Percentiles rank a stretch among this genome's conserved stretches.
Conservation (phyloP, 2,113 vertebrate genomes). For the Illadopsis cleaveri region DNA sequence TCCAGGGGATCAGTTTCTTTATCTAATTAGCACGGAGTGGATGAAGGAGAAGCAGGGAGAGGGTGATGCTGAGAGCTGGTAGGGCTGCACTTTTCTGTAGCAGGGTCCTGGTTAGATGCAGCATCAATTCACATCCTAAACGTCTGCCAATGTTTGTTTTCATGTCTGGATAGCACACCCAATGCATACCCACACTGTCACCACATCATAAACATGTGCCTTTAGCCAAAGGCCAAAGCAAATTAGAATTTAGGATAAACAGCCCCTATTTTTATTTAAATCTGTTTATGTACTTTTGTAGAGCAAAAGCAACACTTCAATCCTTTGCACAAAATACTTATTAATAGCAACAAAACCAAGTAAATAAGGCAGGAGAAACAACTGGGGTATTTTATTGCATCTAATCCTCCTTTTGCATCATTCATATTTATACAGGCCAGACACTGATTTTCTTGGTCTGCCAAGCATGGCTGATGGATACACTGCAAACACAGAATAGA, state of each 20-base stretch:
- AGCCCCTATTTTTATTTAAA: background rate
- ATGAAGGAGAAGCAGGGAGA: background rate
- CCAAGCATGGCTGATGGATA: background rate
- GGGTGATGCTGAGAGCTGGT: background rate
- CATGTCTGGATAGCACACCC: background rate
- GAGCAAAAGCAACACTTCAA: background rate
- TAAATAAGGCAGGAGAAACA: conserved; percentile 5
- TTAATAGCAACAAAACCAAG: background rate
- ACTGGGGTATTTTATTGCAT: background rate
- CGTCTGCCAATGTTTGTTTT: background rate
- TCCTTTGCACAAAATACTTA: background rate
- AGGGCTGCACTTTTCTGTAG: background rate
- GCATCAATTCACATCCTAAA: background rate
- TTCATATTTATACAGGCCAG: conserved; percentile 5
- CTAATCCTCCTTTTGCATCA: conserved; percentile 6
- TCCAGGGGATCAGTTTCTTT: background rate
- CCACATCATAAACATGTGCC: background rate
- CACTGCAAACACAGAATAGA: background rate
- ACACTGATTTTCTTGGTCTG: background rate
- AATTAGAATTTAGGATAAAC: background rate
- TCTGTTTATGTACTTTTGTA: background rate
- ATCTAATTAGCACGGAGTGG: background rate
- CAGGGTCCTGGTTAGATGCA: background rate
- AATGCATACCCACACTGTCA: background rate
- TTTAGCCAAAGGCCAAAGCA: background rate